Evolutionary conservation across 2,113 vertebrate genomes (phyloP), one percentile per base, ranked within the genome.

Genomic region (Takifugu bimaculatus): DNA sequence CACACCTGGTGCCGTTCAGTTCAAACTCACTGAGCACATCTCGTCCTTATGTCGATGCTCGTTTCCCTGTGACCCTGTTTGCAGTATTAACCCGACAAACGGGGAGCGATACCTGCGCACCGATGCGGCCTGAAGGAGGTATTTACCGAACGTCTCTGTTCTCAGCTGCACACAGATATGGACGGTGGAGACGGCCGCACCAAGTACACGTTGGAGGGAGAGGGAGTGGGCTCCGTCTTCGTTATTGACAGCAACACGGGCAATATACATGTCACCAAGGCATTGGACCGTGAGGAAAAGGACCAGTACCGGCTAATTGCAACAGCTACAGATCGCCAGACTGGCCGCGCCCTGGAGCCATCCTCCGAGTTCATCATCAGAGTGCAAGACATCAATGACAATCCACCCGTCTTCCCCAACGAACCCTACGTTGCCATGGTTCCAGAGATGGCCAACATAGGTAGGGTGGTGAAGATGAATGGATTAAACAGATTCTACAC

Each of bases 351-450:
- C 56, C 87, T 96, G 63, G 94, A 96, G 84, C 93, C 93, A 0
- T 93, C 94, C 0, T 95, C 94, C 0, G 88, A 93, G 83, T 96
- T 96, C 83, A 88, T 94, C 85, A 94, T 96, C 88, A 85, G 94
- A 52, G 94, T 95, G 74, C 93, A 95, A 76, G 93, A 95, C 88
- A 94, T 95, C 82, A 95, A 95, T 13, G 93, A 96, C 89, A 95
- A 95, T 73, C 89, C 93, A 0, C 94, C 94, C 1, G 49, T 94
- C 80, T 96, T 95, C 80, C 87, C 88, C 39, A 77, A 79, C 0
- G 90, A 91, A 14, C 91, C 91, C 15, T 94, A 94, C 70, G 88
- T 90, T 6, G 94, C 94, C 80, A 93, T 88, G 0, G 93, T 95
- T 55, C 91, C 93, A 0, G 94, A 96, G 88, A 95, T 94, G 93